Conservation (phyloP, 2,888 invertebrate species). For the Drosophila atroscutellata region DNA sequence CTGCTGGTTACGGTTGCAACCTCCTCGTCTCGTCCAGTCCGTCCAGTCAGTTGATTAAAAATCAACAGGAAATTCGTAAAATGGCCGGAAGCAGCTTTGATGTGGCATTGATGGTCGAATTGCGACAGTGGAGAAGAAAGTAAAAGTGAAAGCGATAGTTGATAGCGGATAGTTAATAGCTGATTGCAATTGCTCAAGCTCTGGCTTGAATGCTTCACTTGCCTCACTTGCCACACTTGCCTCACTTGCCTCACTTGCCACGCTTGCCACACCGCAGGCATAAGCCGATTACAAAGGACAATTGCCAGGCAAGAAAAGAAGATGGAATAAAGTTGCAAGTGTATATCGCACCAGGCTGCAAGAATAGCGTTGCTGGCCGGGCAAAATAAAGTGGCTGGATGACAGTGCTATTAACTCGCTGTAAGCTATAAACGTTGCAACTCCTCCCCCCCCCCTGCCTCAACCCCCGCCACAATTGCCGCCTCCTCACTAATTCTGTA, state of each 20-base stretch:
- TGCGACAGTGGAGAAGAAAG: slow-evolving; percentile 12
- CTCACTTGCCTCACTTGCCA: slow-evolving; percentile 24
- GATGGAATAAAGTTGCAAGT: slow-evolving; percentile 16
- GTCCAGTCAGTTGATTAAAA: slow-evolving; percentile 64
- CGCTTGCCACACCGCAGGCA: slow-evolving; percentile 5
- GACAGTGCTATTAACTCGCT: slow-evolving; percentile 79
- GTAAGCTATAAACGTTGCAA: slow-evolving; percentile 75
- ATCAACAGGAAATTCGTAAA: slow-evolving; percentile 55
- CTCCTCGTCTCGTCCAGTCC: slow-evolving; percentile 15
- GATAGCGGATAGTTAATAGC: slow-evolving; percentile 3
- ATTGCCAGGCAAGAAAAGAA: slow-evolving; percentile 35
- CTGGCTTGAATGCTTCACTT: slow-evolving; percentile 41
- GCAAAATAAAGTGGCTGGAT: slow-evolving; percentile 64
- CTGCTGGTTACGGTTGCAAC: not conserved
- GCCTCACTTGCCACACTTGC: slow-evolving; percentile 20
- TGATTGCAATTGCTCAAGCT: slow-evolving; percentile 24
- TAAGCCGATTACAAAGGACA: slow-evolving; percentile 69
- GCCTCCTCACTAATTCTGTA: slow-evolving; percentile 73
- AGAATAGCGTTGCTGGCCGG: slow-evolving; percentile 31
- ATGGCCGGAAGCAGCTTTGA: slow-evolving; percentile 43
- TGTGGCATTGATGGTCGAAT: slow-evolving; percentile 1
- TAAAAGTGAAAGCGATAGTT: slow-evolving; percentile 5
- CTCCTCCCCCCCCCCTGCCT: slow-evolving; percentile 2
- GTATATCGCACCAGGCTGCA: slow-evolving; percentile 24
- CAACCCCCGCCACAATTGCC: not conserved